Percentiles rank a stretch among this genome's conserved stretches.
These are phyloP conservation scores for Tachystola acroxantha DNA, from an alignment of 2,888 invertebrate genomes.

Conservation along the genomic window DNA sequence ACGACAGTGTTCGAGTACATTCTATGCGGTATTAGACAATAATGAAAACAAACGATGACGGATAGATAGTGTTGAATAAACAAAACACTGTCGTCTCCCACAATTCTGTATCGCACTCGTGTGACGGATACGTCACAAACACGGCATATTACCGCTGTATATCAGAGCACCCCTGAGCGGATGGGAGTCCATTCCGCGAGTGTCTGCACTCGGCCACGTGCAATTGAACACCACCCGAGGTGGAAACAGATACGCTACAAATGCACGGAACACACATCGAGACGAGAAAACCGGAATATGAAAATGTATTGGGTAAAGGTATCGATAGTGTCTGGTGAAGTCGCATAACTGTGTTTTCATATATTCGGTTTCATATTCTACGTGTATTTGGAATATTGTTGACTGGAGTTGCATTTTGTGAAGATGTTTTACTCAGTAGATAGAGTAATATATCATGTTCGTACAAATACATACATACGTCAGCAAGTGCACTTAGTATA, in stretches of 20 bases:
- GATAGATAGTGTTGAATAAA: too few relatives aligned
- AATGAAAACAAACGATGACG: too few relatives aligned
- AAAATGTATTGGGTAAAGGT: slow-evolving; percentile 9
- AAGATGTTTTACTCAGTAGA: too few relatives aligned
- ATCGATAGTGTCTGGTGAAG: slow-evolving; percentile 10
- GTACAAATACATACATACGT: too few relatives aligned
- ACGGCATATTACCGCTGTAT: neutral
- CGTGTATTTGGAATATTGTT: neutral
- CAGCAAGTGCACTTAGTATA: too few relatives aligned
- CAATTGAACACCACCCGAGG: slow-evolving; percentile 66
- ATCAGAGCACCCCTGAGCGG: slow-evolving; percentile 11
- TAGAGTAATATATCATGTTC: neutral
- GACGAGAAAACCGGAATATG: slow-evolving; percentile 16
- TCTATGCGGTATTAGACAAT: too few relatives aligned
- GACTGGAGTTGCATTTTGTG: neutral
- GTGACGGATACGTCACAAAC: neutral
- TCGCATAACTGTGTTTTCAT: neutral
- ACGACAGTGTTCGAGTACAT: too few relatives aligned
- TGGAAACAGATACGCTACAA: slow-evolving; percentile 63
- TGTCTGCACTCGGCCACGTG: slow-evolving; percentile 31
- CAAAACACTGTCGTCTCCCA: neutral
- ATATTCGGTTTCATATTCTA: neutral
- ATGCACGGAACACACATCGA: slow-evolving; percentile 22
- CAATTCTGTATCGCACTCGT: neutral
- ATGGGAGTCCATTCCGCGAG: slow-evolving; percentile 23